Conservation (phyloP, 2,113 vertebrate species). For the Phyllopteryx taeniolatus region DNA sequence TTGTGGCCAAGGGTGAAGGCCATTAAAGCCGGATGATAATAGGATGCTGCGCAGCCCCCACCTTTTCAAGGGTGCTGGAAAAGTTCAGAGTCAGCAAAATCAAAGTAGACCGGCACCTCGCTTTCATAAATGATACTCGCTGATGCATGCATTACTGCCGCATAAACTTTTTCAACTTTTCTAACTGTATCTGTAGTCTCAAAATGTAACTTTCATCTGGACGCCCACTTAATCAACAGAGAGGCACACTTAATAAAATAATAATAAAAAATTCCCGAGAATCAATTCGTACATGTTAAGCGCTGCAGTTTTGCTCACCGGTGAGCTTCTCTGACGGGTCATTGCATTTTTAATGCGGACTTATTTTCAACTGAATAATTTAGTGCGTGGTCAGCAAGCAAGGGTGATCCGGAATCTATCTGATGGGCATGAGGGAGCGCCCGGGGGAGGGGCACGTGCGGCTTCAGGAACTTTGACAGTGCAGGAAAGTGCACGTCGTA, state of each 20-base stretch:
- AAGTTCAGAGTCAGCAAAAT: constrained; percentile 57
- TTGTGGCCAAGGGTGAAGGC: constrained; percentile 49
- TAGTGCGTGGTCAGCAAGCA: constrained; percentile 64
- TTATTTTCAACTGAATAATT: constrained; percentile 73
- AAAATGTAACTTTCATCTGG: constrained; percentile 23
- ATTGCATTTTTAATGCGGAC: constrained; percentile 71
- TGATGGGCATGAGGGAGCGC: constrained; percentile 44
- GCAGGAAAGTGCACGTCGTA: constrained; percentile 31
- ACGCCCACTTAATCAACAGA: constrained; percentile 22
- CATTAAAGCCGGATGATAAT: constrained; percentile 61
- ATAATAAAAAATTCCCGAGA: neutral
- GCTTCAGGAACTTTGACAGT: constrained; percentile 38
- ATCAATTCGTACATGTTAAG: constrained; percentile 44
- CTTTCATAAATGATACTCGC: constrained; percentile 26
- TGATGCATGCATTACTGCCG: constrained; percentile 22
- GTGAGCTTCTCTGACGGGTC: constrained; percentile 54
- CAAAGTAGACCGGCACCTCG: constrained; percentile 30
- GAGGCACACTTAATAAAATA: constrained; percentile 32
- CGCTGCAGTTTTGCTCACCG: constrained; percentile 50
- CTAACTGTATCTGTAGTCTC: constrained; percentile 1
- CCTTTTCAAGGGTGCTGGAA: neutral
- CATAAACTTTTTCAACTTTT: constrained; percentile 8
- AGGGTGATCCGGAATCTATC: constrained; percentile 55
- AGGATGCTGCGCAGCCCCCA: constrained; percentile 30
- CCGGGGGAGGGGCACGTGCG: constrained; percentile 17